Evolutionary conservation across 2,797 vertebrate species (phyloP).

Genomic region (Melanogrammus aeglefinus): DNA sequence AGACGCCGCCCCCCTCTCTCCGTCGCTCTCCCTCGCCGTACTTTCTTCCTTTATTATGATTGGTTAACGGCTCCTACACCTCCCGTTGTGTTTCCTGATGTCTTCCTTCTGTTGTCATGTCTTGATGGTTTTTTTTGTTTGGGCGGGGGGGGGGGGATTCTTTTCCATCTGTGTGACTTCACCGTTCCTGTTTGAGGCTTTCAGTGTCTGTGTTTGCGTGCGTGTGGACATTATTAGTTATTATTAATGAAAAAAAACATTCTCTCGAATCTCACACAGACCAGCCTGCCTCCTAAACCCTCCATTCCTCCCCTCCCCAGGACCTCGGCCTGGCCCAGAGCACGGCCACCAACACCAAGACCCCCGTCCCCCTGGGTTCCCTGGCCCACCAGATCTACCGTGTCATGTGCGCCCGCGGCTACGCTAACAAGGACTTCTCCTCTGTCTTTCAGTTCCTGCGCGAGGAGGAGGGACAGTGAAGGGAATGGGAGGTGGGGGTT

Average conservation of each 20-base stretch:
- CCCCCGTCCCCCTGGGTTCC: conserved; percentile 85
- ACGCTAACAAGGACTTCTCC: conserved; percentile 96
- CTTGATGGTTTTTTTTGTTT: neutral
- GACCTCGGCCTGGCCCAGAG: conserved; percentile 95
- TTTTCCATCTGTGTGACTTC: neutral
- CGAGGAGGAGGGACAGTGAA: conserved; percentile 81
- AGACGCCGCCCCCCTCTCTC: neutral
- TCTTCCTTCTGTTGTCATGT: neutral
- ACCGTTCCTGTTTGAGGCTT: neutral
- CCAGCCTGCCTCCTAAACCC: conserved; percentile 22
- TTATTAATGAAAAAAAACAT: too few species aligned
- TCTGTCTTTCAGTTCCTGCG: conserved; percentile 96
- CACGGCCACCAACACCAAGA: conserved; percentile 93
- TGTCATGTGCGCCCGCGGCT: conserved; percentile 95
- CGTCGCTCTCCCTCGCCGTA: neutral
- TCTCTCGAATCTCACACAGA: neutral
- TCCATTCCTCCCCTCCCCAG: conserved; percentile 49
- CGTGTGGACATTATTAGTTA: too few species aligned
- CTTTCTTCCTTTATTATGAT: neutral
- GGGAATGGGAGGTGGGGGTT: conserved; percentile 12
- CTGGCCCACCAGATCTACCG: conserved; percentile 95
- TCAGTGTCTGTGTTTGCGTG: neutral
- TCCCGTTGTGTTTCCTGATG: neutral
- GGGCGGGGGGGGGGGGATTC: neutral
- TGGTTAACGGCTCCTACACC: neutral